Conservation (phyloP, 2,888 invertebrate genomes). For the Galeopsomyia nigrocyanea region DNA sequence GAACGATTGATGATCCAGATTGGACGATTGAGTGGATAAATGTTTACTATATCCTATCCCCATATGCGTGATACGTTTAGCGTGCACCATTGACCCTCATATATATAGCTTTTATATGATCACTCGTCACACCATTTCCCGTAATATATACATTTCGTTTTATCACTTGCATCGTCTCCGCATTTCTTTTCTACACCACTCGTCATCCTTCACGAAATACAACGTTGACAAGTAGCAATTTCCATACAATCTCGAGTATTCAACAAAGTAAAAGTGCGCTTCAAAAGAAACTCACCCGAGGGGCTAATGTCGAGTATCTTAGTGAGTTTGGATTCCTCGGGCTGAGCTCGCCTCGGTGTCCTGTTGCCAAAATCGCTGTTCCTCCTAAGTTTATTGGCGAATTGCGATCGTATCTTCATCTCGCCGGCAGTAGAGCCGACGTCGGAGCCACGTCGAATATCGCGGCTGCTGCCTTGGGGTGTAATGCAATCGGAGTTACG, state of each 20-base stretch:
- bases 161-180: neutral
- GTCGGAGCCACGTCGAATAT: slow-evolving; percentile 63
- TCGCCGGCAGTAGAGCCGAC: slow-evolving; percentile 56
- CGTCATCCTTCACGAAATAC: no score
- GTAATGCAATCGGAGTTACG: slow-evolving; percentile 62
- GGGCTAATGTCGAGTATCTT: slow-evolving; percentile 50
- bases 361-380: slow-evolving; percentile 66
- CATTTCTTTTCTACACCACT: neutral
- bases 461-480: slow-evolving; percentile 58
- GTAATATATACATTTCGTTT: no score
- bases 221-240: no score
- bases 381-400: slow-evolving; percentile 62
- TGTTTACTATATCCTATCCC: no score
- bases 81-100: no score
- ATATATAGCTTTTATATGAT: no score
- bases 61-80: no score
- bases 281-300: slow-evolving; percentile 23
- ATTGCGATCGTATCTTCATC: slow-evolving; percentile 63
- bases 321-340: slow-evolving; percentile 54
- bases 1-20: no score
- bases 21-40: no score
- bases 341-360: slow-evolving; percentile 58
- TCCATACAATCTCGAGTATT: no score
- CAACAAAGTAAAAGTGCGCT: no score
- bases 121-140: no score